These are phyloP conservation scores for Papilio machaon DNA, from an alignment of 1,140 invertebrate genomes.

Conservation along the genomic window DNA sequence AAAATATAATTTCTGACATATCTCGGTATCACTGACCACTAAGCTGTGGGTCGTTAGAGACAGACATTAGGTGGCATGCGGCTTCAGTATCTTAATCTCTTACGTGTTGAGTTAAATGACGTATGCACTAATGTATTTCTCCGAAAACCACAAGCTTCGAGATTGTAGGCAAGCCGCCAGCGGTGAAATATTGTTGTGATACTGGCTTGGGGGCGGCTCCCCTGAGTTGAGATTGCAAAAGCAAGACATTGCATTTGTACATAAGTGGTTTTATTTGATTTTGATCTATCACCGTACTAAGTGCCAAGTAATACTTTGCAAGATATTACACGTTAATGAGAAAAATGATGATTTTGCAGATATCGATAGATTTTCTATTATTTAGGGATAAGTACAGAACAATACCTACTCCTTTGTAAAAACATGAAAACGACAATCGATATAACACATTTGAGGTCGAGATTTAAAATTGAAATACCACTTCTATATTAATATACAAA, in stretches of 20 bases:
- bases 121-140: slow-evolving; percentile 36
- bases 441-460: no score
- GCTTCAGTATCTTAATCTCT: slow-evolving; percentile 33
- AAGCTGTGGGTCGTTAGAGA: slow-evolving; percentile 21
- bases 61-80: slow-evolving; percentile 29
- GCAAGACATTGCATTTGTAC: neutral
- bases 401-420: no score
- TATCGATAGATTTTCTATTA: neutral
- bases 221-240: neutral
- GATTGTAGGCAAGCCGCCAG: slow-evolving; percentile 36
- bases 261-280: slow-evolving; percentile 6
- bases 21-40: neutral
- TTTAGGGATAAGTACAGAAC: no score
- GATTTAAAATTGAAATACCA: neutral
- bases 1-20: neutral
- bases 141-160: slow-evolving; percentile 26
- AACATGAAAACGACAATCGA: no score
- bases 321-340: neutral
- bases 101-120: slow-evolving; percentile 36
- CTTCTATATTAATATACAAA: neutral
- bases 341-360: neutral
- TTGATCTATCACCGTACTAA: neutral
- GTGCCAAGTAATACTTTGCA: neutral
- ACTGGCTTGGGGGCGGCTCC: neutral
- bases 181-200: slow-evolving; percentile 26